Conservation (phyloP, 2,113 vertebrate genomes). For the Heptranchias perlo region DNA sequence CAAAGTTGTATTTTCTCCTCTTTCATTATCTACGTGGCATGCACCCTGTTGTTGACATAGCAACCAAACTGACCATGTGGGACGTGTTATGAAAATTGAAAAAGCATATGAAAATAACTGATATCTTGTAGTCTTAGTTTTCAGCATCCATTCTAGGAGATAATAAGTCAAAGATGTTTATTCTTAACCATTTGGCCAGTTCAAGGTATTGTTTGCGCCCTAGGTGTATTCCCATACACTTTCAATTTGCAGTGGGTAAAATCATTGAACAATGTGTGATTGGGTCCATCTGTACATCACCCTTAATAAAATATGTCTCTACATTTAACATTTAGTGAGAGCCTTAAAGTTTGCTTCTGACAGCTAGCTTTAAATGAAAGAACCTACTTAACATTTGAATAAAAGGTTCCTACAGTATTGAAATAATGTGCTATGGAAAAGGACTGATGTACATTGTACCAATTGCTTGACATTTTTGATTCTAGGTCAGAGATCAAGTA, state of each 20-base stretch:
- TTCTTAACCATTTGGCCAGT: not conserved
- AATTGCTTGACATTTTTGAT: not conserved
- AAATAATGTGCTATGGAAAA: not conserved
- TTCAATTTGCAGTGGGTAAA: not conserved
- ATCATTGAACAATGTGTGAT: not conserved
- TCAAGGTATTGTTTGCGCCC: not conserved
- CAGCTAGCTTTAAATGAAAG: not conserved
- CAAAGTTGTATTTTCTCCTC: not conserved
- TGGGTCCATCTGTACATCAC: not conserved
- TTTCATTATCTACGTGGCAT: not conserved
- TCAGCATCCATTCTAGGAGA: not conserved
- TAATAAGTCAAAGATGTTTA: constrained; percentile 14
- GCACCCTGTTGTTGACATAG: not conserved
- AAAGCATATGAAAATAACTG: not conserved
- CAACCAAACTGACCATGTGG: not conserved
- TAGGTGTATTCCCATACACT: not conserved
- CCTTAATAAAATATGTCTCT: not conserved
- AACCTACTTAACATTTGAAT: not conserved
- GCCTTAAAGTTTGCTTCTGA: not conserved
- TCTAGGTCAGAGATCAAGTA: too few species aligned
- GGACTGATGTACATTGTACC: not conserved
- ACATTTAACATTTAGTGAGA: not conserved
- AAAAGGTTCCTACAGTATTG: not conserved
- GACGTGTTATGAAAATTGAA: not conserved
- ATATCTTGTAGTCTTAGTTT: not conserved